A percentile compares a stretch with the other conserved stretches of the same genome.
These are phyloP conservation scores for Lepidurus arcticus DNA, from an alignment of 1,140 invertebrate genomes.

Conservation along the genomic window DNA sequence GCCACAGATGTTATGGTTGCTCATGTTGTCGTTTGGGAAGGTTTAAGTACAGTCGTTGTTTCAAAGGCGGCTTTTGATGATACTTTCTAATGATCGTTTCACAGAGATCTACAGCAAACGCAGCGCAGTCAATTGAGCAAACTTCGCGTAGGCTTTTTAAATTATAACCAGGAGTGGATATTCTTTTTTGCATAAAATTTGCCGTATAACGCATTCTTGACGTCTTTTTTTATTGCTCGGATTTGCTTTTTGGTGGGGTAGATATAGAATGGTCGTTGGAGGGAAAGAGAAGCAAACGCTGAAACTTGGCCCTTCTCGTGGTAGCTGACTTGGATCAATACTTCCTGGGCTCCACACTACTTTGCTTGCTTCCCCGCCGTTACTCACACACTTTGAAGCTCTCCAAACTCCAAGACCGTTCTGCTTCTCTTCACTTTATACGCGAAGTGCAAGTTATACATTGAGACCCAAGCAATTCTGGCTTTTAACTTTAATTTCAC, in stretches of 20 bases:
- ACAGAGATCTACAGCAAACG: no score
- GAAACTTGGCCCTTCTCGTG: neutral
- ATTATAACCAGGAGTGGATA: no score
- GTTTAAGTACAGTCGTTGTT: neutral
- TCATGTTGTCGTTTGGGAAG: neutral
- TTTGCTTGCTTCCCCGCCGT: neutral
- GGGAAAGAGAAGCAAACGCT: neutral
- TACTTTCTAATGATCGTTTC: no score
- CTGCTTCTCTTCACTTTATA: neutral
- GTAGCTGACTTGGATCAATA: conserved; percentile 20
- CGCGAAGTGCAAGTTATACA: neutral
- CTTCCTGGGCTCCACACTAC: conserved; percentile 1
- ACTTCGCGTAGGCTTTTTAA: no score
- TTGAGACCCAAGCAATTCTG: neutral
- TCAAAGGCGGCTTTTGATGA: no score
- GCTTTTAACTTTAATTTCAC: neutral
- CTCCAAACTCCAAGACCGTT: neutral
- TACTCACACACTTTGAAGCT: conserved; percentile 4
- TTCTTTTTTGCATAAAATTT: neutral
- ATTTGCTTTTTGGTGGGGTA: neutral
- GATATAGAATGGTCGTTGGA: neutral
- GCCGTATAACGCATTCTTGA: neutral
- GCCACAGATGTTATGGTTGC: neutral
- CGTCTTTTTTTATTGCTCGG: neutral
- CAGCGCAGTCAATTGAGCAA: no score